Base-by-base conservation (phyloP, 1,140 invertebrate species). In the Linepithema humile region DNA sequence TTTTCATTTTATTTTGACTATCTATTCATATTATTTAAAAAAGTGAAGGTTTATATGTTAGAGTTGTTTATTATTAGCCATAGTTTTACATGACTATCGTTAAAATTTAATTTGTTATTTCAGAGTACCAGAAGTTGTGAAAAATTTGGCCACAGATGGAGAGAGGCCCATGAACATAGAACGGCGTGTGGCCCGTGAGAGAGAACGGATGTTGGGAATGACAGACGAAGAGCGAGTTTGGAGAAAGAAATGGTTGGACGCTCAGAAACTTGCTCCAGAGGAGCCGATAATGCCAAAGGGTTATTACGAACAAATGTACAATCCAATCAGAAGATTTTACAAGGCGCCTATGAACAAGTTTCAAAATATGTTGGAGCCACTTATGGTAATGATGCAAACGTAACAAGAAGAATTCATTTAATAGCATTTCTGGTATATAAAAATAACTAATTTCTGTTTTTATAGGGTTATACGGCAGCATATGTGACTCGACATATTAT, bases 161-260 rank as follows among this genome's bases (percentile, higher is more conserved):
- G 95, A 96, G 0, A 96, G 95, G 91, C 96, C 97, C 43, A 97
- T 98, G 95, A 88, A 93, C 74, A 97, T 98, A 88, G 95, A 95
- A 82, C 97, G 97, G 1, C 96, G 97, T 73, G 95, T 97, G 93
- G 95, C 94, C 20, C 92, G 92, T 0, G 97, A 98, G 94, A 95
- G 97, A 83, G 97, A 98, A 94, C 95, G 98, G 91, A 94, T 97
- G 29, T 89, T 96, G 64, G 97, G 97, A 74, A 98, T 98, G 97
- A 96, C 96, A 6, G 95, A 96, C 91, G 96, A 96, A n/a, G 98
- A 98, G 95, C 95, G 98, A 87, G 96, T 96, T 59, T 98, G 97
- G 96, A 95, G 98, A 80, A 96, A 96, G 86, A 96, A 98, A 91
- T 98, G 96, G 96, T 86, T 98, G 0, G 96, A 98, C 92, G 97